Evolutionary conservation across 2,888 invertebrate genomes (phyloP), one percentile per base, ranked within the genome.

Genomic region (Amiota communis): DNA sequence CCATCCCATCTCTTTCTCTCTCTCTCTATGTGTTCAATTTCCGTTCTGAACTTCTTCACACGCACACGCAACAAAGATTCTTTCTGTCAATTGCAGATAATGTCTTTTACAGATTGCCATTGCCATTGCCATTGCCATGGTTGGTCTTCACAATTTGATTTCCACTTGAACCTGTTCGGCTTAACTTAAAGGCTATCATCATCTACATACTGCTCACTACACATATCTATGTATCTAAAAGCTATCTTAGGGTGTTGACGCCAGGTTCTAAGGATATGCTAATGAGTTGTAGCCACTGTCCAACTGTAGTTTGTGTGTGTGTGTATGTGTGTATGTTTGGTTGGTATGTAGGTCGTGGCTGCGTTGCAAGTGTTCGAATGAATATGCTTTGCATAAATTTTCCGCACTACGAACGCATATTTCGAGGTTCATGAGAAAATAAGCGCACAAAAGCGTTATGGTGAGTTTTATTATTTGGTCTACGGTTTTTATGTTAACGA

Each of bases 391-490:
- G 83, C 84, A 83, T 83, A 83, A 85, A 83, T 83, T 83, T 83
- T 85, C 79, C 82, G 83, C 84, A 83, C 77, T 76, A 76, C 57
- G 78, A 79, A 64, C 80, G 81, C 36, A 36, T 6, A 36, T 36
- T 36, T 36, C 23, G 36, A 36, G 36, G 36, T 36, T 77, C 84
- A 80, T 83, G 82, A 85, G 82, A 83, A 83, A 81, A 77, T 74
- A 79, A 77, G 69, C 61, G 68, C 72, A 78, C 78, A 79, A 81
- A 80, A 82, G 81, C 81, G 83, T 84, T 82, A 84, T 81, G 79
- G 77, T 80, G 81, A 81, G 76, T 80, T 63, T 63, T 63, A 63
- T 36, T 15, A 8, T 8, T 11, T n/a, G n/a, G 53, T n/a, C 15
- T 53, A 15, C 53, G 53, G 15, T 53, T 53, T 20, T 48, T 65